A percentile compares a stretch with the other conserved stretches of the same genome.
These are phyloP conservation scores for Plusia festucae DNA, from an alignment of 2,888 invertebrate species.

Conservation along the genomic window DNA sequence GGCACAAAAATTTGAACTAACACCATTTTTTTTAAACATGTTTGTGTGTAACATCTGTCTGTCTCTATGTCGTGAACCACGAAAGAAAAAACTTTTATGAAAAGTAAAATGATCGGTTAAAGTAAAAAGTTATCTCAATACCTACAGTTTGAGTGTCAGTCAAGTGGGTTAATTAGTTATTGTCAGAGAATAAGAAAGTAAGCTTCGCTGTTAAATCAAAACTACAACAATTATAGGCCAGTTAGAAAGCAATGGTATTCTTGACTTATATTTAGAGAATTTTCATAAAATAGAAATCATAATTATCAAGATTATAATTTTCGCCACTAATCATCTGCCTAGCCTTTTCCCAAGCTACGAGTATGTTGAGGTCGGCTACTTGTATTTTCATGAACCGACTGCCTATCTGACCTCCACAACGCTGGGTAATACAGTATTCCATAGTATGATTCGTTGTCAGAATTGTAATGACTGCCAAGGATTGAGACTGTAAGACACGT, in stretches of 20 bases:
- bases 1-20: slow-evolving; percentile 15
- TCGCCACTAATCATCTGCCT: too few species aligned
- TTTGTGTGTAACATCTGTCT: slow-evolving; percentile 37
- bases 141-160: slow-evolving; percentile 41
- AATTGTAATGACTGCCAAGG: too few species aligned
- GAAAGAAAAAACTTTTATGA: slow-evolving; percentile 16
- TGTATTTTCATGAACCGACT: too few species aligned
- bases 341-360: too few species aligned
- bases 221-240: slow-evolving; percentile 30
- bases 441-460: too few species aligned
- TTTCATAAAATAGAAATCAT: slow-evolving; percentile 15
- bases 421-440: too few species aligned
- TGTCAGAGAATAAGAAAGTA: slow-evolving; percentile 48
- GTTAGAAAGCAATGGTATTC: slow-evolving; percentile 41
- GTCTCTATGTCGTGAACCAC: background rate
- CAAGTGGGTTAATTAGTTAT: slow-evolving; percentile 59
- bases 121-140: slow-evolving; percentile 45
- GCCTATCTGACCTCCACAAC: too few species aligned
- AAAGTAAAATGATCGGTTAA: slow-evolving; percentile 25
- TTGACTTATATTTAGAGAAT: slow-evolving; percentile 12
- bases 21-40: slow-evolving; percentile 21
- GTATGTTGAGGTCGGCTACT: too few species aligned
- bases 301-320: too few species aligned
- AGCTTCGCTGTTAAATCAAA: slow-evolving; percentile 24
- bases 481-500: too few species aligned